Evolutionary conservation across 2,113 vertebrate genomes (phyloP).

Genomic region (Paradoxurus hermaphroditus): DNA sequence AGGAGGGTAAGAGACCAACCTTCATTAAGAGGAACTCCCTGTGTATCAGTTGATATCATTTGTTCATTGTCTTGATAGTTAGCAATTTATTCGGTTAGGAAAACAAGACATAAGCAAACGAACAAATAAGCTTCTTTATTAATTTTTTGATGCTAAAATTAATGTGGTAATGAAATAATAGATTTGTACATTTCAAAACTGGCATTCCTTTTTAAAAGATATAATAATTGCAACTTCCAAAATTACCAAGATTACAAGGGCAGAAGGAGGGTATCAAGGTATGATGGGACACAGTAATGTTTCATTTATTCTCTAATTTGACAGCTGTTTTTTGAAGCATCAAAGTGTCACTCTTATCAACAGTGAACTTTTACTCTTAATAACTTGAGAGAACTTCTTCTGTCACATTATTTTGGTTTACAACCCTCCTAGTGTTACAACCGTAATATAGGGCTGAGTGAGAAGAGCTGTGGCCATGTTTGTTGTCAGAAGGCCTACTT

Average conservation of each 20-base stretch:
- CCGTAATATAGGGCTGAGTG: not conserved
- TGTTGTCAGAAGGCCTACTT: not conserved
- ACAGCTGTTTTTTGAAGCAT: not conserved
- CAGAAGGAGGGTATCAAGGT: not conserved
- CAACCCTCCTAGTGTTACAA: not conserved
- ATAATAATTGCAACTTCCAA: not conserved
- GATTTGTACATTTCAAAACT: not conserved
- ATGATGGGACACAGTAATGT: not conserved
- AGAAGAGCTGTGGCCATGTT: not conserved
- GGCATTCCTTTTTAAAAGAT: not conserved
- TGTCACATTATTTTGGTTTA: not conserved
- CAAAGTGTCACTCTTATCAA: not conserved
- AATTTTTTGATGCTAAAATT: not conserved
- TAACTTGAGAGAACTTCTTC: not conserved
- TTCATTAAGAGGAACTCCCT: not conserved
- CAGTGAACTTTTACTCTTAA: not conserved
- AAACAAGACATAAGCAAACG: not conserved
- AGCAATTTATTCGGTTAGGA: not conserved
- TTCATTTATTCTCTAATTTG: not conserved
- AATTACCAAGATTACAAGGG: not conserved
- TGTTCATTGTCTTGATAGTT: not conserved
- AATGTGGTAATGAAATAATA: not conserved
- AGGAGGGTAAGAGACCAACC: not conserved
- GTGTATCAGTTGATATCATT: not conserved
- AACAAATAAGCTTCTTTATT: not conserved